Conservation (phyloP, 2,113 vertebrate species). For the Eonycteris spelaea region DNA sequence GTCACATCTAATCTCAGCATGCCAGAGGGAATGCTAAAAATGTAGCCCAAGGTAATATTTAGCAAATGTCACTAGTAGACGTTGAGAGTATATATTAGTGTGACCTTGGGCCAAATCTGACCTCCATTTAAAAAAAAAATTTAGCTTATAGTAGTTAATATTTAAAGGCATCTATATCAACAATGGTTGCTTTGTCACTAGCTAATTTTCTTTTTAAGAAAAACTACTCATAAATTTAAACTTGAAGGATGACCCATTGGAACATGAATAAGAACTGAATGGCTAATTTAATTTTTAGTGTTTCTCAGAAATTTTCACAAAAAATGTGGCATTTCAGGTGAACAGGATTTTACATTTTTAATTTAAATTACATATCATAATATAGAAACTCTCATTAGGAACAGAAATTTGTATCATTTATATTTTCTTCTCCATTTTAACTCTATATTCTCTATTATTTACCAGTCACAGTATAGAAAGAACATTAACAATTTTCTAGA, state of each 20-base stretch:
- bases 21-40: slow-evolving; percentile 68
- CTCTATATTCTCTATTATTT: slow-evolving; percentile 4
- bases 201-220: slow-evolving; percentile 21
- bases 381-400: background rate
- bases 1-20: slow-evolving; percentile 68
- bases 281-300: background rate
- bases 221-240: background rate
- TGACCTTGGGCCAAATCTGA: slow-evolving; percentile 55
- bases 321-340: background rate
- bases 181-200: background rate
- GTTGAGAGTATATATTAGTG: slow-evolving; percentile 43
- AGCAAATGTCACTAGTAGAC: slow-evolving; percentile 60
- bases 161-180: slow-evolving; percentile 1
- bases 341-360: background rate
- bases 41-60: slow-evolving; percentile 54
- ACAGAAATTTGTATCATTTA: background rate
- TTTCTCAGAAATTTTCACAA: background rate
- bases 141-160: background rate
- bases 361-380: slow-evolving; percentile 4
- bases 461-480: background rate
- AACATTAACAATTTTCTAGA: slow-evolving; percentile 22
- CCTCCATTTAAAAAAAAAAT: background rate
- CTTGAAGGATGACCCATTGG: background rate
- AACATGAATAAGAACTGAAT: background rate
- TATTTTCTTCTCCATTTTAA: slow-evolving; percentile 6